These are phyloP conservation scores for Macrochelys suwanniensis DNA, from an alignment of 2,797 vertebrate genomes.

Conservation along the genomic window DNA sequence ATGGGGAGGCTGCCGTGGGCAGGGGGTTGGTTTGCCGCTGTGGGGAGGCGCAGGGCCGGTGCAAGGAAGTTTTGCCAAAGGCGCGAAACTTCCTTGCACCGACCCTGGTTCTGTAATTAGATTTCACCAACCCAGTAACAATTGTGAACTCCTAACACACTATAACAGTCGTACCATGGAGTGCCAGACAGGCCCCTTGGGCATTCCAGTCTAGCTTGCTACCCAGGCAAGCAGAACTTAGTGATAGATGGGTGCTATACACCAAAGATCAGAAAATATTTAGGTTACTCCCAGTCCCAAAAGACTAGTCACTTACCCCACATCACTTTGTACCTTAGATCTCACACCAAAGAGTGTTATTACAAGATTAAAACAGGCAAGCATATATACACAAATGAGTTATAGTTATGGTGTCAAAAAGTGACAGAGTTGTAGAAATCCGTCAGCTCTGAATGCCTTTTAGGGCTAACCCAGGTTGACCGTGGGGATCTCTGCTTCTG, in stretches of 20 bases:
- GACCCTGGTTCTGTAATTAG: background rate
- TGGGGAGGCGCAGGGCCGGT: too few species aligned
- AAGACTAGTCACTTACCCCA: background rate
- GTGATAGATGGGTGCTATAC: too few species aligned
- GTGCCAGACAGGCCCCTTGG: background rate
- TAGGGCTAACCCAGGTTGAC: background rate
- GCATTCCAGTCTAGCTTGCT: background rate
- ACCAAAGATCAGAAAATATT: background rate
- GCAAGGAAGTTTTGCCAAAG: too few species aligned
- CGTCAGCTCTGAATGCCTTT: background rate
- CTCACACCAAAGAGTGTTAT: background rate
- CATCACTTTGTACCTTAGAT: background rate
- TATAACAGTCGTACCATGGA: background rate
- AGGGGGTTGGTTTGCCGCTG: too few species aligned
- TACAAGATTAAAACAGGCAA: background rate
- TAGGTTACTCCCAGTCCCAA: background rate
- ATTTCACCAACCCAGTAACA: too few species aligned
- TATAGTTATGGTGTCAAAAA: background rate
- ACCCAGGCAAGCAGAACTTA: background rate
- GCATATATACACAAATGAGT: background rate
- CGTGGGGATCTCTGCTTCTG: background rate
- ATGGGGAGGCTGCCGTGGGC: too few species aligned
- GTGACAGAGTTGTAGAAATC: background rate
- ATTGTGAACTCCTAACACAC: too few species aligned
- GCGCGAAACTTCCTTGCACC: too few species aligned